Conservation (phyloP, 2,888 invertebrate species). For the Oeneis ivallda region DNA sequence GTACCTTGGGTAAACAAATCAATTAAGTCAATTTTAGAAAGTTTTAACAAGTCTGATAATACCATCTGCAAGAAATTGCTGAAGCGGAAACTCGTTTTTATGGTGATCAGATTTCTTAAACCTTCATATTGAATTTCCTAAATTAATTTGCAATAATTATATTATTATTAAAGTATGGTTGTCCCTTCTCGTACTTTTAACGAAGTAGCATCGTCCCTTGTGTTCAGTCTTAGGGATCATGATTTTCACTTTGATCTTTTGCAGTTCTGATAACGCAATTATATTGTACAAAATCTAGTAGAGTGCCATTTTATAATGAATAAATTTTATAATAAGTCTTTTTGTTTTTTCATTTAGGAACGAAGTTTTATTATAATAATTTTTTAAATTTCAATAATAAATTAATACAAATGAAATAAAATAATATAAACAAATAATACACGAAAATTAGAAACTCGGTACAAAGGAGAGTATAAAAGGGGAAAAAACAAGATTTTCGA, state of each 20-base stretch:
- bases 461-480: too few relatives aligned
- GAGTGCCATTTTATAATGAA: not conserved
- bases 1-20: too few relatives aligned
- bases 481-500: too few relatives aligned
- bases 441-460: too few relatives aligned
- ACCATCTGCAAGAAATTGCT: too few relatives aligned
- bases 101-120: not conserved
- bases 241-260: slow-evolving; percentile 33
- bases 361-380: too few relatives aligned
- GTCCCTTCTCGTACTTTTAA: slow-evolving; percentile 22
- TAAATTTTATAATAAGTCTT: slow-evolving; percentile 17
- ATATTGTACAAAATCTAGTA: not conserved
- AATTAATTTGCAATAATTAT: not conserved
- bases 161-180: slow-evolving; percentile 2
- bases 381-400: too few relatives aligned
- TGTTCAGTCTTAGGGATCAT: slow-evolving; percentile 32
- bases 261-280: slow-evolving; percentile 26
- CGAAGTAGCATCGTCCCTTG: slow-evolving; percentile 37
- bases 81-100: too few relatives aligned
- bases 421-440: too few relatives aligned
- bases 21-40: too few relatives aligned
- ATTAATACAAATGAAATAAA: too few relatives aligned
- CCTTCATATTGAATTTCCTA: not conserved
- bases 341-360: not conserved
- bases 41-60: too few relatives aligned